Conservation (phyloP, 2,113 vertebrate genomes). For the Chaetura pelagica region DNA sequence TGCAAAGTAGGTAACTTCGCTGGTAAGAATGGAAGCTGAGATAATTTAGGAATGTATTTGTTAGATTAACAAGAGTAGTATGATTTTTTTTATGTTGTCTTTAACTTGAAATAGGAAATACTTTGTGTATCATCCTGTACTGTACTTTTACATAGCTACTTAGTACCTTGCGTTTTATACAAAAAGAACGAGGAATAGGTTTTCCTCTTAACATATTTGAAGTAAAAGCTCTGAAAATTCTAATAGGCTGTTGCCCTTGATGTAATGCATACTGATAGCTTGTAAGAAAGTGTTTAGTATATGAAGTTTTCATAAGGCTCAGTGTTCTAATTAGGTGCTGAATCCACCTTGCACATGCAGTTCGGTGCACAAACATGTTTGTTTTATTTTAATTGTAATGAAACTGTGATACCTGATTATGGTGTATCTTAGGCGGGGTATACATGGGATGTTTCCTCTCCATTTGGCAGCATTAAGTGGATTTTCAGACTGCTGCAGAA, state of each 20-base stretch:
- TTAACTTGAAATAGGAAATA: neutral
- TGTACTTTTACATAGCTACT: neutral
- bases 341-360: neutral
- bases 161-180: neutral
- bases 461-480: slow-evolving; percentile 98
- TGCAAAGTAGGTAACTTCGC: slow-evolving; percentile 87
- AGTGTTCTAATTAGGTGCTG: neutral
- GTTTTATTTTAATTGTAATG: slow-evolving; percentile 60
- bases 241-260: neutral
- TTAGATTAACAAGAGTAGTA: neutral
- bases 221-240: neutral
- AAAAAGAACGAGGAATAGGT: neutral
- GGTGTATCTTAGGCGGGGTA: slow-evolving; percentile 86
- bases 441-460: slow-evolving; percentile 98
- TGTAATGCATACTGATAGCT: neutral
- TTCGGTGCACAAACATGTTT: slow-evolving; percentile 35
- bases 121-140: neutral
- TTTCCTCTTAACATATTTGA: neutral
- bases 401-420: slow-evolving; percentile 72
- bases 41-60: neutral
- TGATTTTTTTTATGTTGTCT: neutral
- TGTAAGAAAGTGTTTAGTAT: neutral
- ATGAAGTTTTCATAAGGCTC: neutral
- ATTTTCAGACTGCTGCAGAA: slow-evolving; percentile 98
- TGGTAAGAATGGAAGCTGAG: neutral